Base-by-base conservation (phyloP, 2,113 vertebrate species). In the Carassius carassius region DNA sequence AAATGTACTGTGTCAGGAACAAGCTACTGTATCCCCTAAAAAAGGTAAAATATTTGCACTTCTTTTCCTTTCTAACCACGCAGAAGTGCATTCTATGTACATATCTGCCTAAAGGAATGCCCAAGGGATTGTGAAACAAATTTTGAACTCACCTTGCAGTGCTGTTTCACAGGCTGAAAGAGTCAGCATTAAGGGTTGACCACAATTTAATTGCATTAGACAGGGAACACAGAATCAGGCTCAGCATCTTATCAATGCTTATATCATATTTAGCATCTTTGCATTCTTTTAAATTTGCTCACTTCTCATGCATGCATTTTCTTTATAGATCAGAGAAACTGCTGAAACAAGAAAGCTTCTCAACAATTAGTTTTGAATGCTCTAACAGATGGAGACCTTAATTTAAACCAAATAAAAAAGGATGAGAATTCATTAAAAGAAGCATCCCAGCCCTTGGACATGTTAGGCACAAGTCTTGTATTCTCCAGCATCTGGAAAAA, bases 101-200 rank as follows among this genome's bases (percentile, higher is more conserved):
- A 86, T 85, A 83, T 84, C 72, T 25, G 77, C 81, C 19, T 76
- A 76, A 72, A 83, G 54, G 58, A 73, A 87, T 41, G 86, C 84
- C 77, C 81, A 82, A 65, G 82, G 69, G 41, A 86, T 83, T 51
- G 51, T 85, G 25, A 81, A 25, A 37, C 62, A 85, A n/a, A 62
- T 73, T 62, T 74, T 84, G 79, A 69, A 72, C n/a, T 70, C 78
- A 60, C 54, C 54, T 13, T n/a, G 47, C 65, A 41, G 29, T 23
- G 44, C 13, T 72, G 23, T 41, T 29, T n/a, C 69, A 67, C 23
- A 58, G 25, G 23, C 29, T 56, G 49, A 79, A 62, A 63, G 82
- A 29, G 23, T 78, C 60, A 47, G 67, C 23, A 56, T 21, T n/a
- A 84, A 67, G 44, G 49, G 58, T 81, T 58, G 78, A 29, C 47